Conservation (phyloP, 1,140 invertebrate genomes). For the Trichogramma pretiosum region DNA sequence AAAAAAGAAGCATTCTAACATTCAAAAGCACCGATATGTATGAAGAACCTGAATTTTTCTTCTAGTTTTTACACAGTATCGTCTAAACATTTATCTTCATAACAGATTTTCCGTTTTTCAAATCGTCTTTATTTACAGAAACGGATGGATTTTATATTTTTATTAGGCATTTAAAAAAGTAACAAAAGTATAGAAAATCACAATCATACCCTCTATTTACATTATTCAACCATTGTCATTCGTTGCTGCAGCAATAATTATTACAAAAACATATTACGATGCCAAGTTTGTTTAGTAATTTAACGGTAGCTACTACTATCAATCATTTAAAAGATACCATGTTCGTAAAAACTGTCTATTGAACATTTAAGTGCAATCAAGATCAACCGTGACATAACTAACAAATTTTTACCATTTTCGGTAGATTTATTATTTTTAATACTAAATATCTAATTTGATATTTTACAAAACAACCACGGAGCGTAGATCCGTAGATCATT, state of each 20-base stretch:
- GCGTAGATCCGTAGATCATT: too few relatives aligned
- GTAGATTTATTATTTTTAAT: conserved; percentile 1
- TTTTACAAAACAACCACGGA: too few relatives aligned
- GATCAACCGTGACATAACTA: not conserved
- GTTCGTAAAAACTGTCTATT: too few relatives aligned
- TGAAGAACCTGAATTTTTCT: conserved; percentile 18
- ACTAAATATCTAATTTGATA: not conserved
- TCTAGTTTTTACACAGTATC: conserved; percentile 14
- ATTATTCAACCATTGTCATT: conserved; percentile 3
- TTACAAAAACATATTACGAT: too few relatives aligned
- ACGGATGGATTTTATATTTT: conserved; percentile 1
- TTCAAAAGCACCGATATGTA: conserved; percentile 27
- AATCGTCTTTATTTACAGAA: too few relatives aligned
- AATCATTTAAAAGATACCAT: too few relatives aligned
- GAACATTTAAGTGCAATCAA: conserved; percentile 4
- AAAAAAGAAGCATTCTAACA: conserved; percentile 10
- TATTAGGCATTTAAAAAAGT: conserved; percentile 13
- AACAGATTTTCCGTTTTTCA: too few relatives aligned
- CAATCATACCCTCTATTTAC: conserved; percentile 11
- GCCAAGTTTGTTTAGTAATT: too few relatives aligned
- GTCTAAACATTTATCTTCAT: conserved; percentile 9
- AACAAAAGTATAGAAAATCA: conserved; percentile 17
- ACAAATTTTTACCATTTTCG: too few relatives aligned
- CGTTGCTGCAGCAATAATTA: conserved; percentile 1
- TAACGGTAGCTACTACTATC: too few relatives aligned